These are phyloP conservation scores for Drosophila aldrichi DNA, from an alignment of 2,888 invertebrate species.

Conservation along the genomic window DNA sequence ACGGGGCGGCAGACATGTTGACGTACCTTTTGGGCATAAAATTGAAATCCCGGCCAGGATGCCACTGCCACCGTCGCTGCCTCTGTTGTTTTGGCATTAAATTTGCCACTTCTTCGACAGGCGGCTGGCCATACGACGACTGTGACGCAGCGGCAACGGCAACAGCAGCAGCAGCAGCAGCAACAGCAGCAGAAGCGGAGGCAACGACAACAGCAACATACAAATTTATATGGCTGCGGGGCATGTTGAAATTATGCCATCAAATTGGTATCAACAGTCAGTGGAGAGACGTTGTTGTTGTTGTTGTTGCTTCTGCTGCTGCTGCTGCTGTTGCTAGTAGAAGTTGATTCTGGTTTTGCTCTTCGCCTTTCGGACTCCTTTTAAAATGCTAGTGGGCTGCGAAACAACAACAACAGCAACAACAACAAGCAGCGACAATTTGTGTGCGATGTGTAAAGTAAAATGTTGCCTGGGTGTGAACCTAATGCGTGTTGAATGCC, in stretches of 20 bases:
- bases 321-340: slow-evolving; percentile 24
- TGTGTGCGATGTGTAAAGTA: slow-evolving; percentile 77
- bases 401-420: slow-evolving; percentile 44
- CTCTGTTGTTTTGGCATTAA: slow-evolving; percentile 75
- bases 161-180: slow-evolving; percentile 35
- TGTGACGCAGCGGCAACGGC: slow-evolving; percentile 6
- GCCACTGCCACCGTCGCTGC: slow-evolving; percentile 42
- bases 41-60: slow-evolving; percentile 78
- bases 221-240: slow-evolving; percentile 82
- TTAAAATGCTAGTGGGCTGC: slow-evolving; percentile 56
- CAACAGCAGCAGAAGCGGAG: slow-evolving; percentile 41
- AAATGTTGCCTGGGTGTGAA: slow-evolving; percentile 78
- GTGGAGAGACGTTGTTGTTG: slow-evolving; percentile 39
- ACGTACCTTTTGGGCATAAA: slow-evolving; percentile 82
- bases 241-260: slow-evolving; percentile 85
- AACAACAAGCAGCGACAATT: slow-evolving; percentile 70
- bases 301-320: slow-evolving; percentile 1
- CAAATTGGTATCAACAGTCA: slow-evolving; percentile 84
- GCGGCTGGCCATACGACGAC: slow-evolving; percentile 29
- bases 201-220: slow-evolving; percentile 71
- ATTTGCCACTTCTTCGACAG: slow-evolving; percentile 80
- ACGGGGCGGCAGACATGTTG: slow-evolving; percentile 65
- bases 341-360: slow-evolving; percentile 41
- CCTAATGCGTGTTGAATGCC: slow-evolving; percentile 75
- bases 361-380: slow-evolving; percentile 44